phyloP scores from a whole-genome alignment of 2,113 vertebrate genomes.

The Misgurnus anguillicaudatus region DNA sequence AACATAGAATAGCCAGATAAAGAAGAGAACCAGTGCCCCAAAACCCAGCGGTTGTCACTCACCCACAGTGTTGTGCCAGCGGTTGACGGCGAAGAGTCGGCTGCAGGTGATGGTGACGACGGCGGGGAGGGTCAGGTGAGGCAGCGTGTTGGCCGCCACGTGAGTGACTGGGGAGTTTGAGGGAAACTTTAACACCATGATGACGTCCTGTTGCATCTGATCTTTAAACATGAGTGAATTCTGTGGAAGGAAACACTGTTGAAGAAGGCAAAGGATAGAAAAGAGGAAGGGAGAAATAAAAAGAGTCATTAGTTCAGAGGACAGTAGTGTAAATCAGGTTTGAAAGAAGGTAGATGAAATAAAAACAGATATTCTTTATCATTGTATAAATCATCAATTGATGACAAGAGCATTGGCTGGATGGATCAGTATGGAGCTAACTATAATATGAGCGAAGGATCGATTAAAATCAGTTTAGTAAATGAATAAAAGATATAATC shows the following conservation, averaged over 20 bases:
- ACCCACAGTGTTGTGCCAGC: constrained; percentile 99
- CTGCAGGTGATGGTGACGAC: constrained; percentile 98
- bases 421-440: too few species aligned
- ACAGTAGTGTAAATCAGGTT: too few species aligned
- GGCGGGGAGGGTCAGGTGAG: constrained; percentile 91
- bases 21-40: not conserved
- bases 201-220: constrained; percentile 99
- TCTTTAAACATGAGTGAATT: constrained; percentile 99
- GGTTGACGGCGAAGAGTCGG: constrained; percentile 94
- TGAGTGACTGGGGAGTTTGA: constrained; percentile 97
- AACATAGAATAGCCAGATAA: too few species aligned
- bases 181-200: constrained; percentile 99
- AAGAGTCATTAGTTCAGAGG: too few species aligned
- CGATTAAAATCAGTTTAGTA: too few species aligned
- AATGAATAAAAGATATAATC: too few species aligned
- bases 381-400: too few species aligned
- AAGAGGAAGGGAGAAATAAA: constrained; percentile 15
- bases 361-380: too few species aligned
- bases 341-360: too few species aligned
- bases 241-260: constrained; percentile 99
- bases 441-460: too few species aligned
- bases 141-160: constrained; percentile 94
- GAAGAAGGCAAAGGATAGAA: constrained; percentile 73
- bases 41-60: constrained; percentile 60
- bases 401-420: too few species aligned